Percentiles rank a stretch among this genome's conserved stretches.
Conservation (phyloP, 2,113 vertebrate genomes). For the Brachionichthys hirsutus region DNA sequence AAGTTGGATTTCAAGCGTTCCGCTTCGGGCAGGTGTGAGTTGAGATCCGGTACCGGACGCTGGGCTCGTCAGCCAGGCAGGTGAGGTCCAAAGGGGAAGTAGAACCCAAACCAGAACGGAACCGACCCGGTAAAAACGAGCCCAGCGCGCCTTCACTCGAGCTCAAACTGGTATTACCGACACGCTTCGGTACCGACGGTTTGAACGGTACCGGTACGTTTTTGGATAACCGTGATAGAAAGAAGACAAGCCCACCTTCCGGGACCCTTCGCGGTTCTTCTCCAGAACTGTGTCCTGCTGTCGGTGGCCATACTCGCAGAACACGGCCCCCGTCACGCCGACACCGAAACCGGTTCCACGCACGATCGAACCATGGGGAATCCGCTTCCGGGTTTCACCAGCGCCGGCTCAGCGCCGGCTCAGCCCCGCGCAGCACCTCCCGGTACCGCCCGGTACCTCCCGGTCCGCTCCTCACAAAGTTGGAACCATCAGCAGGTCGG, state of each 20-base stretch:
- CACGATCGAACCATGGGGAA: slow-evolving; percentile 26
- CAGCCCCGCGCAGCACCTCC: neutral
- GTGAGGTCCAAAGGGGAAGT: no score
- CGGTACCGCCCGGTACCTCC: neutral
- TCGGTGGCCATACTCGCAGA: slow-evolving; percentile 86
- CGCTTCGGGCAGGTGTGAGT: no score
- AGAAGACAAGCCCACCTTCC: slow-evolving; percentile 82
- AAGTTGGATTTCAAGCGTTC: no score
- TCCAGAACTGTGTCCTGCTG: slow-evolving; percentile 92
- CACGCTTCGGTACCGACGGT: no score
- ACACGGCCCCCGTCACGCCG: slow-evolving; percentile 36
- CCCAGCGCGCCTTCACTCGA: no score
- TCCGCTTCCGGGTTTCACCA: slow-evolving; percentile 14
- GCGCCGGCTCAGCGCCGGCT: slow-evolving; percentile 5
- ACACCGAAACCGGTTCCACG: slow-evolving; percentile 25
- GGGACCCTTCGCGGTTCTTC: slow-evolving; percentile 88
- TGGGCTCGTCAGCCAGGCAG: no score
- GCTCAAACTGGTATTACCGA: no score
- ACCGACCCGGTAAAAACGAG: no score
- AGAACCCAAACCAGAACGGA: no score
- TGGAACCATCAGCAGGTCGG: neutral
- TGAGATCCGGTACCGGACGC: no score
- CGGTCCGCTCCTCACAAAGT: neutral
- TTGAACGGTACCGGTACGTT: no score
- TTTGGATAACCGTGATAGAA: neutral